Conservation (phyloP, 2,113 vertebrate species). For the Triplophysa tibetana region DNA sequence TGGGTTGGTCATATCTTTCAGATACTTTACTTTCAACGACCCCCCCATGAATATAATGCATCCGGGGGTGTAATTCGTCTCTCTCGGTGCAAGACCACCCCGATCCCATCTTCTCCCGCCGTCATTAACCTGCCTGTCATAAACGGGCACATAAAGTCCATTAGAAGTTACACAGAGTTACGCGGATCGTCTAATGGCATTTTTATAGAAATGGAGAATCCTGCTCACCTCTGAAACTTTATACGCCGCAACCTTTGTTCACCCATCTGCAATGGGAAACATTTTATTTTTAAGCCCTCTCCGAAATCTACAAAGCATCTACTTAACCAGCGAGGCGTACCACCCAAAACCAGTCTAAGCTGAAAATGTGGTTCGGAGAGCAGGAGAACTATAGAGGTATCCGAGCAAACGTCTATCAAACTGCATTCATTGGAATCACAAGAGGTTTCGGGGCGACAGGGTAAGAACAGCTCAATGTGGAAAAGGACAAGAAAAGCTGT, state of each 20-base stretch:
- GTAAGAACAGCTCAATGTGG: background rate
- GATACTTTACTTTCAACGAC: conserved; percentile 33
- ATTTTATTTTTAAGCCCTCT: background rate
- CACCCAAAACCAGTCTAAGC: background rate
- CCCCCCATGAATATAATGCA: conserved; percentile 25
- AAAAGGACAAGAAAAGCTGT: conserved; percentile 15
- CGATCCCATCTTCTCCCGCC: background rate
- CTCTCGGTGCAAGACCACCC: conserved; percentile 28
- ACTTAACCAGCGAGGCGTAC: too few relatives aligned
- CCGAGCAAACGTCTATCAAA: background rate
- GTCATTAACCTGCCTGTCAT: conserved; percentile 38
- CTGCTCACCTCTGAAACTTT: conserved; percentile 28
- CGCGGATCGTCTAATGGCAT: conserved; percentile 29
- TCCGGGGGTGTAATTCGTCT: conserved; percentile 52
- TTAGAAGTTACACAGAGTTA: conserved; percentile 40
- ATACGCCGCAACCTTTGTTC: background rate
- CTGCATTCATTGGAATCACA: background rate
- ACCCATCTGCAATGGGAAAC: background rate
- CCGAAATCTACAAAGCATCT: background rate
- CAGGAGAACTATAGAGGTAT: too few relatives aligned
- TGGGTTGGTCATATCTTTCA: conserved; percentile 46
- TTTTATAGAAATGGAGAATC: conserved; percentile 42
- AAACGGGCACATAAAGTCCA: conserved; percentile 34
- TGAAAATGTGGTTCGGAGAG: too few relatives aligned
- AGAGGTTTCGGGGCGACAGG: background rate